Base-by-base conservation (phyloP, 2,888 invertebrate species). In the Ommatoiulus sabulosus region DNA sequence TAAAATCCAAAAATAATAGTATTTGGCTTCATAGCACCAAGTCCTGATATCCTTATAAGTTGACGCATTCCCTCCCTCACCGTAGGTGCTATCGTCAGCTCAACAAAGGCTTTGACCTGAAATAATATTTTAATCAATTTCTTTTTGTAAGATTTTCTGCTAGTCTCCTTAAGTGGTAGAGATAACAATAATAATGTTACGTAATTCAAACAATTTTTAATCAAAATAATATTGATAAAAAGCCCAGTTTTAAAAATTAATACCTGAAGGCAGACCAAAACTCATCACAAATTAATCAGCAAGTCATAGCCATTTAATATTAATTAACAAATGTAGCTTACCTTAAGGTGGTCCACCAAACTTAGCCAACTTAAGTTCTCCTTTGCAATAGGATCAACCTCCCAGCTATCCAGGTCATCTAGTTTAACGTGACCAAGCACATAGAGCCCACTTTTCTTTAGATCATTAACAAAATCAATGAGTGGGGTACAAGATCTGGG, bases 21-120 rank as follows among this genome's bases (percentile, higher is more conserved):
- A 92, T 99, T 99, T 0, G 99, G 99, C 92, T 99, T 99, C 99
- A 99, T 99, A 17, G 99, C 99, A 0, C 99, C 99, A 92, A 99
- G 95, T 3, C 99, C 99, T 0, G 98, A 96, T 89, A 99, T 93
- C 48, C 98, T 94, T 87, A 97, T 95, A 90, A 99, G 94, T 93
- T 99, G 99, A 89, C 97, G 97, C 84, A 99, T 95, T 3, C 99
- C 99, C 91, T 96, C 96, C 0, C 98, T 94, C 0, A 99, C 96
- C 0, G 95, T 95, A 89, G 94, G 94, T 0, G 98, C 96, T 12
- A 98, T 94, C 0, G 98, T 99, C 10, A 99, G 93, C 93, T 99
- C 99, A 0, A 98, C 96, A 93, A 99, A 99, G 0, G 99, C 99
- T 93, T 99, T 99, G 17, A 96, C 95, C 95, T 95, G 91, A 2